These are phyloP conservation scores for Apotomis turbidana DNA, from an alignment of 2,888 invertebrate species.

Conservation along the genomic window DNA sequence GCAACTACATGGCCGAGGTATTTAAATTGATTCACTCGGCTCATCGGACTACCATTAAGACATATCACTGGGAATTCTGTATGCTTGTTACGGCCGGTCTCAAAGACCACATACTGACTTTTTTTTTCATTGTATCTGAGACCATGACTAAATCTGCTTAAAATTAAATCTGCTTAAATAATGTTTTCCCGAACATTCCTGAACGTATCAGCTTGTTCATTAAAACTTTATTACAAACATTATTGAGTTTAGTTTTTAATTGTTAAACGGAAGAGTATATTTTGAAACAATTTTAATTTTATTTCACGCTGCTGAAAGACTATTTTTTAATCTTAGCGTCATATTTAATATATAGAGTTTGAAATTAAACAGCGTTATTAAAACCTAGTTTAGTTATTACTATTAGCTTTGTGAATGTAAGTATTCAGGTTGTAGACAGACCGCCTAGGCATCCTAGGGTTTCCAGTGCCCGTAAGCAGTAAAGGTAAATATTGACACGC, in stretches of 20 bases:
- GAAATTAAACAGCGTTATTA: too few species aligned
- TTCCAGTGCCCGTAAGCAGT: neutral
- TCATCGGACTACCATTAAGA: too few species aligned
- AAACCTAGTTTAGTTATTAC: neutral
- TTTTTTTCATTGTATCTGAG: too few species aligned
- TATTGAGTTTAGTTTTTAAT: neutral
- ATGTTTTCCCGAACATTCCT: neutral
- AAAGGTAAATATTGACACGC: constrained; percentile 14
- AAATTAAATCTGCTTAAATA: neutral
- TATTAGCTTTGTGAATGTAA: neutral
- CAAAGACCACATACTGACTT: too few species aligned
- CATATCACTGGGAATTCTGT: too few species aligned
- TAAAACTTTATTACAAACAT: neutral
- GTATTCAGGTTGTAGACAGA: neutral
- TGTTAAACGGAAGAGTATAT: neutral
- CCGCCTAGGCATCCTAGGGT: neutral
- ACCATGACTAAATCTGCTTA: too few species aligned
- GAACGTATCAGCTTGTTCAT: neutral
- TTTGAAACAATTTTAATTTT: neutral
- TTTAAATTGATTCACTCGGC: too few species aligned
- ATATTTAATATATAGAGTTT: too few species aligned
- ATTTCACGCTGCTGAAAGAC: neutral
- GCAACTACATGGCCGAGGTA: too few species aligned
- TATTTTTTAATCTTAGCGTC: neutral
- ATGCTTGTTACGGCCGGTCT: too few species aligned